Conservation (phyloP, 2,888 invertebrate species). For the Mylabris sibirica region DNA sequence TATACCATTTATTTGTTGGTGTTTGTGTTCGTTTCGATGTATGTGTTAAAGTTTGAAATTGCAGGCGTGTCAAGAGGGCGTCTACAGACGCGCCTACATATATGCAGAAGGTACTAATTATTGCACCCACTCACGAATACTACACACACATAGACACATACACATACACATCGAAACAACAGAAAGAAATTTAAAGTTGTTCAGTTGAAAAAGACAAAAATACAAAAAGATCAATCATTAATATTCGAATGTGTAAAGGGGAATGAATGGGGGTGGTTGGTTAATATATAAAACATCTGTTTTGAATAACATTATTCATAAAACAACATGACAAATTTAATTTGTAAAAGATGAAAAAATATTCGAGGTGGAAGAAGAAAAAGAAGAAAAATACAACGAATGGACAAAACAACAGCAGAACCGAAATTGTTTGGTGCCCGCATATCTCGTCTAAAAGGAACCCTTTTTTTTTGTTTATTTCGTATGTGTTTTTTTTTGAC, state of each 20-base stretch:
- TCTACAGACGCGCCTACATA: constrained; percentile 32
- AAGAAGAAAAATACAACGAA: neutral
- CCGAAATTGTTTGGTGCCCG: constrained; percentile 5
- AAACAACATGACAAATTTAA: constrained; percentile 10
- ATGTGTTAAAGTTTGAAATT: constrained; percentile 24
- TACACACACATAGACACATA: neutral
- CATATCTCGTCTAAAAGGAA: constrained; percentile 2
- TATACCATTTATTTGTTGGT: neutral
- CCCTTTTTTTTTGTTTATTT: neutral
- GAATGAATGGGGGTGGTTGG: neutral
- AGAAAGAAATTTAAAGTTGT: neutral
- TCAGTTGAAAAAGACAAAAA: neutral
- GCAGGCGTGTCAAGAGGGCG: constrained; percentile 33
- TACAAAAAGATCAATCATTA: constrained; percentile 2
- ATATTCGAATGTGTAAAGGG: neutral
- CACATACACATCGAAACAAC: neutral
- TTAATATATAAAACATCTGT: constrained; percentile 1
- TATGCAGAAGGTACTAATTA: constrained; percentile 43
- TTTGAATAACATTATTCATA: constrained; percentile 6
- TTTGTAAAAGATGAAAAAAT: constrained; percentile 10
- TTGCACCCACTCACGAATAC: constrained; percentile 43
- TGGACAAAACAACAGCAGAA: neutral
- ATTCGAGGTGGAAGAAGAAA: neutral
- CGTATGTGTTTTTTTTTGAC: constrained; percentile 2
- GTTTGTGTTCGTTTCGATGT: neutral